Base-by-base conservation (phyloP, 2,113 vertebrate species). In the Emydocephalus ijimae region DNA sequence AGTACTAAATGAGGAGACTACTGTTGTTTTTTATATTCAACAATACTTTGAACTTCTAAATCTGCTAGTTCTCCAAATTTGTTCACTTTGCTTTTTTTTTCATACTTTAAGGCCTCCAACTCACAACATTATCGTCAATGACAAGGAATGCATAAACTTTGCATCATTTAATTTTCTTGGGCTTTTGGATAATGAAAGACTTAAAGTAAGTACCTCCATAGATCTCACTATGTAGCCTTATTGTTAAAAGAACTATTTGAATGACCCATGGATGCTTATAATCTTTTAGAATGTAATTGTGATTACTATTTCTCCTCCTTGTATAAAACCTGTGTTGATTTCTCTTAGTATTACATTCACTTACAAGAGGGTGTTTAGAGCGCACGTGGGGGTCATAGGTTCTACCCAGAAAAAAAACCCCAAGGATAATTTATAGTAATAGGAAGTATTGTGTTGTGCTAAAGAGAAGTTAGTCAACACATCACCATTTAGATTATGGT, bases 161-260 rank as follows among this genome's bases (percentile, higher is more conserved):
- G 98, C 99, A 59, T 99, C 99, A 0, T 99, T 99, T 97, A 99
- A 99, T 96, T 99, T 99, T 96, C 97, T 99, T 96, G 99, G 99
- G 90, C 98, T 99, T 94, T 93, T 99, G 18, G 98, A 99, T 95
- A 98, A 98, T 50, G 97, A 98, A 91, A 98, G 98, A 12, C 98
- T 99, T 89, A 99, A 99, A 98, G 99, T 99, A 94, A 97, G 98
- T 97, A 94, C 11, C 64, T 23, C 9, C 18, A 86, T 39, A 43
- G 23, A 54, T n/a, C 29, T 55, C 56, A 29, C 85, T 45, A 34
- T 29, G 5, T 87, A 21, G 39, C 81, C 55, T 52, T 3, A 85
- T 15, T 5, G 23, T 89, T 15, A 59, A 48, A 85, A 34, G 8
- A 7, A 14, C 20, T 15, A 20, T n/a, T 86, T 69, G 45, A 23